Percentiles rank a stretch among this genome's conserved stretches.
Conservation (phyloP, 2,888 invertebrate species). For the Horisme vitalbata region DNA sequence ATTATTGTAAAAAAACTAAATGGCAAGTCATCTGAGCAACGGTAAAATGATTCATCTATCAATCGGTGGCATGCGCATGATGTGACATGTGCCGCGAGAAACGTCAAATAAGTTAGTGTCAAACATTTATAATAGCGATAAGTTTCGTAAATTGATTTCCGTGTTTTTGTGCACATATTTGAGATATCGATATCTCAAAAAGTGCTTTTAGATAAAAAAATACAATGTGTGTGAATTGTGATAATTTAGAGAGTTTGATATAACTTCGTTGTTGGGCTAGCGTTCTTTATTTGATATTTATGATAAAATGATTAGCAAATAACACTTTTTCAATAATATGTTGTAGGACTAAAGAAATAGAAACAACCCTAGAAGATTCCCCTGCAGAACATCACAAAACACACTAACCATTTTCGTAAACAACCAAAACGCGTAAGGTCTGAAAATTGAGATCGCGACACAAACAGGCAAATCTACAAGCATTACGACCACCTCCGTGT, state of each 20-base stretch:
- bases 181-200: constrained; percentile 33
- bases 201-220: constrained; percentile 2
- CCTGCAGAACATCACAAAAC: background rate
- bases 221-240: constrained; percentile 1
- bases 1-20: constrained; percentile 44
- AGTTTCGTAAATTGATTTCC: constrained; percentile 43
- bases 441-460: constrained; percentile 26
- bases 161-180: constrained; percentile 35
- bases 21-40: constrained; percentile 64
- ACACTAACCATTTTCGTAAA: constrained; percentile 3
- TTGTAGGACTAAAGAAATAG: background rate
- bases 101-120: constrained; percentile 53
- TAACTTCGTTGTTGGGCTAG: too few species aligned
- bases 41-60: constrained; percentile 60
- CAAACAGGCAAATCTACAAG: constrained; percentile 28
- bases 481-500: constrained; percentile 41
- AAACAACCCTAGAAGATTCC: background rate
- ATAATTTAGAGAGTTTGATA: constrained; percentile 1
- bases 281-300: too few species aligned
- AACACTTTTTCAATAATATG: too few species aligned
- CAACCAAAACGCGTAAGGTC: constrained; percentile 9
- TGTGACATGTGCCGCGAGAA: constrained; percentile 50
- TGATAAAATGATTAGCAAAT: too few species aligned
- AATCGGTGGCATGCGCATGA: constrained; percentile 46
- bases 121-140: constrained; percentile 52